A percentile compares a stretch with the other conserved stretches of the same genome.
These are phyloP conservation scores for Poecilobothrus nobilitatus DNA, from an alignment of 2,888 invertebrate genomes.

Conservation along the genomic window DNA sequence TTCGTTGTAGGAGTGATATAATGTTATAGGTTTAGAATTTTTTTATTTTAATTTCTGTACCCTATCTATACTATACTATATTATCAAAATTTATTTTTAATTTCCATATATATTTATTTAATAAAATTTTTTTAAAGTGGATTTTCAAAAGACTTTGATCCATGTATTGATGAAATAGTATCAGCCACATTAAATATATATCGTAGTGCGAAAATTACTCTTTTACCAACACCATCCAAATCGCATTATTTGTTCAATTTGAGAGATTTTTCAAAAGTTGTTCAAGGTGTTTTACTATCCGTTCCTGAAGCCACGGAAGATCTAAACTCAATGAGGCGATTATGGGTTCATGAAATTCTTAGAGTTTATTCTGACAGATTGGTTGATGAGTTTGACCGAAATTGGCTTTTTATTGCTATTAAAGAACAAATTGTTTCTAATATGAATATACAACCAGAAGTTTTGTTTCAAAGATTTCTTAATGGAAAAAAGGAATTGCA, in stretches of 20 bases:
- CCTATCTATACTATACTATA: too few relatives aligned
- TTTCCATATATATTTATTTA: too few relatives aligned
- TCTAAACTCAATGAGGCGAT: conserved; percentile 72
- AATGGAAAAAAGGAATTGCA: conserved; percentile 47
- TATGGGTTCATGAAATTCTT: conserved; percentile 91
- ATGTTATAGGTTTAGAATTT: too few relatives aligned
- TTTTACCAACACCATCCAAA: conserved; percentile 86
- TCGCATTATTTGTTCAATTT: conserved; percentile 93
- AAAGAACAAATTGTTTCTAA: conserved; percentile 51
- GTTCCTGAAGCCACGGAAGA: conserved; percentile 88
- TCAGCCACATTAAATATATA: conserved; percentile 79
- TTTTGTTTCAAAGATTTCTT: conserved; percentile 60
- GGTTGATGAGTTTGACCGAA: conserved; percentile 71
- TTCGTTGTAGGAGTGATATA: too few relatives aligned
- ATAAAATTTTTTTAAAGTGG: conserved; percentile 58
- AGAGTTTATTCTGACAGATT: conserved; percentile 90
- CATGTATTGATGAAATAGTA: conserved; percentile 83
- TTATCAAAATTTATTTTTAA: too few relatives aligned
- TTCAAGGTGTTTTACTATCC: conserved; percentile 83
- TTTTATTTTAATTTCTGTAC: not conserved
- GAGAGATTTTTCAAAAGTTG: conserved; percentile 86
- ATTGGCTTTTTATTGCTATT: conserved; percentile 69
- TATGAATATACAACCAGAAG: conserved; percentile 60
- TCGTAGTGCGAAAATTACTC: conserved; percentile 67
- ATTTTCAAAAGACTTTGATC: conserved; percentile 89